Conservation (phyloP, 2,113 vertebrate species). For the Tringa solitaria region DNA sequence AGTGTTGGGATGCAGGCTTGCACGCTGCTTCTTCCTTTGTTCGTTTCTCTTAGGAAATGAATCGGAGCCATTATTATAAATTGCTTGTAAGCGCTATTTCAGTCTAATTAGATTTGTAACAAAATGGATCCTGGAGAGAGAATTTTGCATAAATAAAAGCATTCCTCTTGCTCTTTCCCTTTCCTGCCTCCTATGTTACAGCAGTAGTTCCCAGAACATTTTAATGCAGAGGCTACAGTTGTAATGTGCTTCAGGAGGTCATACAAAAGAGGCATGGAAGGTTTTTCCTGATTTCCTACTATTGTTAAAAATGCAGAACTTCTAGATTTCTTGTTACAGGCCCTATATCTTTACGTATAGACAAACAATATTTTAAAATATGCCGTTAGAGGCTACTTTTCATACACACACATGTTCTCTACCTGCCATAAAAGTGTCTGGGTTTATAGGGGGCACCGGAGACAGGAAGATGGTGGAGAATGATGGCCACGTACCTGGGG, state of each 20-base stretch:
- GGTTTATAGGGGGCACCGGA: neutral
- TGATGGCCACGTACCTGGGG: fast-evolving
- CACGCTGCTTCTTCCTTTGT: neutral
- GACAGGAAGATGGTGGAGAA: neutral
- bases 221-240: neutral
- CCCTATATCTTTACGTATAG: neutral
- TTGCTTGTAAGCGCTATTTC: neutral
- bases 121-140: neutral
- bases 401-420: fast-evolving
- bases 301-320: neutral
- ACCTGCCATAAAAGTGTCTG: neutral
- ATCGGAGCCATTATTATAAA: neutral
- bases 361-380: neutral
- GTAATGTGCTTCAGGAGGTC: neutral
- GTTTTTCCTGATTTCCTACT: neutral
- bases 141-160: neutral
- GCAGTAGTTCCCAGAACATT: neutral
- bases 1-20: neutral
- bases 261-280: neutral
- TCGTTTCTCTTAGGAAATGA: neutral
- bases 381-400: neutral
- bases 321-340: neutral
- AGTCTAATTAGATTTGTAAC: neutral
- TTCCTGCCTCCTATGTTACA: neutral
- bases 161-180: neutral